Conservation (phyloP, 2,888 invertebrate genomes). For the Melanostoma scalare region DNA sequence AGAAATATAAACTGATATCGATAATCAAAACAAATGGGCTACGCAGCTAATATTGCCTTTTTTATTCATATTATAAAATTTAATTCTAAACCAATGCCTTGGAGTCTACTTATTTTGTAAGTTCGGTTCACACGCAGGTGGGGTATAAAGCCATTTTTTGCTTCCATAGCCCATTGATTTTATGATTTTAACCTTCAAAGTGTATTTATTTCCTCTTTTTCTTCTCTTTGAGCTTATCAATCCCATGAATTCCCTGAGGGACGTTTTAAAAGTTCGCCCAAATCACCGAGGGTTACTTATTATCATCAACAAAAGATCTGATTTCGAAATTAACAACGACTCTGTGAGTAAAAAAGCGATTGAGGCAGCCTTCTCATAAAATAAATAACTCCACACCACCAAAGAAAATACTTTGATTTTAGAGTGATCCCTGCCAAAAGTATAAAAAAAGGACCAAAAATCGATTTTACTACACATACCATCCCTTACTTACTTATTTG, state of each 20-base stretch:
- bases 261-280: not conserved
- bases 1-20: too few relatives aligned
- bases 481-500: slow-evolving; percentile 43
- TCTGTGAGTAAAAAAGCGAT: not conserved
- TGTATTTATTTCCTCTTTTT: not conserved
- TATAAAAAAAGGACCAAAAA: slow-evolving; percentile 38
- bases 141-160: too few relatives aligned
- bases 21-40: too few relatives aligned
- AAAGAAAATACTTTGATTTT: slow-evolving; percentile 20
- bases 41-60: too few relatives aligned
- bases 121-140: too few relatives aligned
- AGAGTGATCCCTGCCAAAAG: slow-evolving; percentile 44
- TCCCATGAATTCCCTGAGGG: slow-evolving; percentile 5
- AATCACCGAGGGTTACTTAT: slow-evolving; percentile 7
- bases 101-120: too few relatives aligned
- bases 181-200: too few relatives aligned
- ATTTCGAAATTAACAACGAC: slow-evolving; percentile 28
- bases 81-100: too few relatives aligned
- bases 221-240: not conserved
- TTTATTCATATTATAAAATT: too few relatives aligned
- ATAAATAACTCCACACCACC: slow-evolving; percentile 37
- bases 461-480: slow-evolving; percentile 47
- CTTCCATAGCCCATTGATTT: too few relatives aligned
- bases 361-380: slow-evolving; percentile 35
- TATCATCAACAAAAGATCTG: slow-evolving; percentile 9